Conservation (phyloP, 2,888 invertebrate genomes). For the Alviniconcha strummeri region DNA sequence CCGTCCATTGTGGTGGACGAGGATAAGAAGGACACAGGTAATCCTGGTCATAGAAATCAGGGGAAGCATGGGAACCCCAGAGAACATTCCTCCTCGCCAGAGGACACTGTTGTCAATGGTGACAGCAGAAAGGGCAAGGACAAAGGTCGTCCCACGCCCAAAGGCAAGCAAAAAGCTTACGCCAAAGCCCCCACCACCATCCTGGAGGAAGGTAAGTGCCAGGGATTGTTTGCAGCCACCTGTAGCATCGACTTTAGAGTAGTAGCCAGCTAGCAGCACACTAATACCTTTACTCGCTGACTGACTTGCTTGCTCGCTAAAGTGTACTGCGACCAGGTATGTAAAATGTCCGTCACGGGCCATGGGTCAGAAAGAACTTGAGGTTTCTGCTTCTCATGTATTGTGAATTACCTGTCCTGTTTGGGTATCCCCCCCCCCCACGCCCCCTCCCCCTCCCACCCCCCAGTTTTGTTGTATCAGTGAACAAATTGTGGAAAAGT, state of each 20-base stretch:
- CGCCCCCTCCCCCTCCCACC: too few relatives aligned
- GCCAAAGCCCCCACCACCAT: conserved; percentile 61
- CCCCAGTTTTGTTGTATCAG: too few relatives aligned
- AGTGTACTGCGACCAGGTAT: conserved; percentile 13
- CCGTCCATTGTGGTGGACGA: conserved; percentile 56
- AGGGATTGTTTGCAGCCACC: neutral
- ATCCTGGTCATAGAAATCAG: neutral
- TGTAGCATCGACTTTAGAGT: neutral
- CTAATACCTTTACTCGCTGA: conserved; percentile 18
- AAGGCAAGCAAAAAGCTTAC: conserved; percentile 56
- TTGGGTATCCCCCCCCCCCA: too few relatives aligned
- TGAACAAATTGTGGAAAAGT: too few relatives aligned
- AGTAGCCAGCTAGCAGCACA: conserved; percentile 16
- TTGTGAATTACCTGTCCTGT: too few relatives aligned
- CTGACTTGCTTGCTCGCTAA: conserved; percentile 17
- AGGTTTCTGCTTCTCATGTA: conserved; percentile 2
- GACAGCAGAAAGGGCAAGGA: conserved; percentile 23
- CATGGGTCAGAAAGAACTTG: neutral
- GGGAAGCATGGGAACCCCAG: conserved; percentile 3
- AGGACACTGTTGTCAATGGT: conserved; percentile 25
- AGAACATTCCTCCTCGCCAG: conserved; percentile 29
- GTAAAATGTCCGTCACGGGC: neutral
- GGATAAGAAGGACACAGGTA: conserved; percentile 44
- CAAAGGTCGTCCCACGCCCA: conserved; percentile 26
- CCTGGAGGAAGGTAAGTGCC: conserved; percentile 57